Evolutionary conservation across 2,113 vertebrate species (phyloP).

Genomic region (Apeltes quadracus): DNA sequence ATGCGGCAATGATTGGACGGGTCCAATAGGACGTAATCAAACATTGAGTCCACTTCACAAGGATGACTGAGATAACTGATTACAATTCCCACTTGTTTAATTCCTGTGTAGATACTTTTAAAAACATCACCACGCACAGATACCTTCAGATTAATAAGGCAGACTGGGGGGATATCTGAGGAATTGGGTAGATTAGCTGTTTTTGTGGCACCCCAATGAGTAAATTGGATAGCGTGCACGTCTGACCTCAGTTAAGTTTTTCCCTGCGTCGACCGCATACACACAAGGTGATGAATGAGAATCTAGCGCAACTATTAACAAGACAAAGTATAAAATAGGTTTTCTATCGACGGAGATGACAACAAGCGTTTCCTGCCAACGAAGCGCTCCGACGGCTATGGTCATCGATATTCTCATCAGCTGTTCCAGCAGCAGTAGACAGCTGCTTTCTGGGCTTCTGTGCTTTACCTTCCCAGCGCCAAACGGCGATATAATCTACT

Average conservation of each 20-base stretch:
- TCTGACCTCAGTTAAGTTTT: not conserved
- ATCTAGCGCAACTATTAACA: not conserved
- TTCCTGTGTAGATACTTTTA: constrained; percentile 23
- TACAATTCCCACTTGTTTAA: constrained; percentile 50
- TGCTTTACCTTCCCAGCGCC: not conserved
- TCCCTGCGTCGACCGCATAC: not conserved
- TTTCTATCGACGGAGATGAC: not conserved
- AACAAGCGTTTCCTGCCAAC: not conserved
- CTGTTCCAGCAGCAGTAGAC: not conserved
- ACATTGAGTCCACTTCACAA: constrained; percentile 59
- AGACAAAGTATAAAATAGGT: not conserved
- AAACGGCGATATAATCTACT: not conserved
- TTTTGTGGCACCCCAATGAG: not conserved
- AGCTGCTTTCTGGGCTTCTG: not conserved
- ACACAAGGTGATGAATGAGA: not conserved
- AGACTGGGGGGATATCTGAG: not conserved
- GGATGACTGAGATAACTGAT: constrained; percentile 58
- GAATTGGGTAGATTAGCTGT: not conserved
- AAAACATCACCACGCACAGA: constrained; percentile 8
- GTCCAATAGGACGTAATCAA: constrained; percentile 60
- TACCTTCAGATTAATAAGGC: constrained; percentile 13
- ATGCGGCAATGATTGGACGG: constrained; percentile 67
- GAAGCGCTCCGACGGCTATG: not conserved
- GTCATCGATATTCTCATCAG: not conserved
- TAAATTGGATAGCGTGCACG: constrained; percentile 4